Evolutionary conservation across 30 jellyfish, hydroid and myxozoan species (phyloP).

Genomic region (Hydractinia echinata): DNA sequence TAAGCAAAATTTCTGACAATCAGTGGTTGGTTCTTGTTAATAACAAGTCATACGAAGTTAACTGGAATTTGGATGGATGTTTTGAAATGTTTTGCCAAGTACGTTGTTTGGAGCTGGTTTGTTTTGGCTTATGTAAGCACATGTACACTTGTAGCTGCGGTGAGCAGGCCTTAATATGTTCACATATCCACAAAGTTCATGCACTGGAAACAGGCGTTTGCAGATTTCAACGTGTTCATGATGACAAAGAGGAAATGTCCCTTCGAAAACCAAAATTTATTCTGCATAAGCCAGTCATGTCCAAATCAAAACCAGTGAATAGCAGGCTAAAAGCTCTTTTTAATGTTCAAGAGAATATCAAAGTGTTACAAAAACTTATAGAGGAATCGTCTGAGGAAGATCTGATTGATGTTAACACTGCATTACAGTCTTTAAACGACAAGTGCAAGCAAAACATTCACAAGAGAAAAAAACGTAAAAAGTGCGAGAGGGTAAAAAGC

Average conservation of each 20-base stretch:
- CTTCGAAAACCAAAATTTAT: too few species aligned
- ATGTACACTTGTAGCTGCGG: constrained; percentile 26
- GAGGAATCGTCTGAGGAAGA: too few species aligned
- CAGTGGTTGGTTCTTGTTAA: constrained; percentile 17
- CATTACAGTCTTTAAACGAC: too few species aligned
- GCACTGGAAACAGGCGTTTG: constrained; percentile 22
- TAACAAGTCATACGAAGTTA: background rate
- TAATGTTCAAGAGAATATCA: too few species aligned
- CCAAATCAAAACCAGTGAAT: too few species aligned
- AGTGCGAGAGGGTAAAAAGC: too few species aligned
- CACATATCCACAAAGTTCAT: constrained; percentile 34
- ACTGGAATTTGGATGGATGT: constrained; percentile 26
- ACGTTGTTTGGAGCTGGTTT: constrained; percentile 22
- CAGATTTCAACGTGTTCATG: background rate
- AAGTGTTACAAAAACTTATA: too few species aligned
- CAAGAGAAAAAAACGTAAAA: too few species aligned
- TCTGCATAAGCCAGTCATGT: too few species aligned
- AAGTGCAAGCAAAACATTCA: too few species aligned
- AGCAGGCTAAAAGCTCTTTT: too few species aligned
- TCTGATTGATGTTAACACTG: too few species aligned
- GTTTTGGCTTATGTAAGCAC: constrained; percentile 35
- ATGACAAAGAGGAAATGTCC: background rate
- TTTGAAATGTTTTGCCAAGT: constrained; percentile 15
- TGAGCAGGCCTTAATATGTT: constrained; percentile 7
- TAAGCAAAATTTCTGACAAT: constrained; percentile 9